Conservation (phyloP, 2,888 invertebrate genomes). For the Phasia obesa region DNA sequence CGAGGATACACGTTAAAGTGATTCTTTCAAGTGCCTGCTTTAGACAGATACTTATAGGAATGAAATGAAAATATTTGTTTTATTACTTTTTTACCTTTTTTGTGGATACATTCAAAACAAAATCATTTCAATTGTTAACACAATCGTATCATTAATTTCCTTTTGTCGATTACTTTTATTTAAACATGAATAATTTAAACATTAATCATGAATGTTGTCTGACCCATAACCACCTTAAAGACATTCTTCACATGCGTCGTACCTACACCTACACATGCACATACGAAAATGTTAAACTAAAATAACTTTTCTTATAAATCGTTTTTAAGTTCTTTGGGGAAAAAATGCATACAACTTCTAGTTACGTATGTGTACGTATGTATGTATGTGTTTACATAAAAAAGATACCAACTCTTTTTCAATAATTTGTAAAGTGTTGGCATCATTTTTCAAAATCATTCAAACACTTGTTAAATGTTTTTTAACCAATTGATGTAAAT, state of each 20-base stretch:
- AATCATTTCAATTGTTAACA: slow-evolving; percentile 61
- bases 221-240: slow-evolving; percentile 37
- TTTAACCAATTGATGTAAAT: slow-evolving; percentile 43
- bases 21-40: not conserved
- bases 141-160: slow-evolving; percentile 66
- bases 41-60: not conserved
- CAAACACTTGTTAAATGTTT: slow-evolving; percentile 81
- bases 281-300: not conserved
- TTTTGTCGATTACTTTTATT: slow-evolving; percentile 57
- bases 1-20: too few relatives aligned
- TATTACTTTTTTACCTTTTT: slow-evolving; percentile 28
- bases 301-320: slow-evolving; percentile 9
- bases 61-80: slow-evolving; percentile 53
- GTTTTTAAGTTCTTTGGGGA: slow-evolving; percentile 11
- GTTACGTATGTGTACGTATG: not conserved
- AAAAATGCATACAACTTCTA: not conserved
- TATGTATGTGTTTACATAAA: not conserved
- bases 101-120: slow-evolving; percentile 54
- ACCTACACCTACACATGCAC: not conserved
- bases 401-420: not conserved
- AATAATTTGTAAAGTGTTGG: slow-evolving; percentile 53
- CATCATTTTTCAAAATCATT: slow-evolving; percentile 82
- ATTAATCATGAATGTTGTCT: slow-evolving; percentile 61
- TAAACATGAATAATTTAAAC: slow-evolving; percentile 47
- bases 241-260: slow-evolving; percentile 23